Evolutionary conservation across 2,888 invertebrate species (phyloP), one percentile per base, ranked within the genome.

Genomic region (Cantharis rustica): DNA sequence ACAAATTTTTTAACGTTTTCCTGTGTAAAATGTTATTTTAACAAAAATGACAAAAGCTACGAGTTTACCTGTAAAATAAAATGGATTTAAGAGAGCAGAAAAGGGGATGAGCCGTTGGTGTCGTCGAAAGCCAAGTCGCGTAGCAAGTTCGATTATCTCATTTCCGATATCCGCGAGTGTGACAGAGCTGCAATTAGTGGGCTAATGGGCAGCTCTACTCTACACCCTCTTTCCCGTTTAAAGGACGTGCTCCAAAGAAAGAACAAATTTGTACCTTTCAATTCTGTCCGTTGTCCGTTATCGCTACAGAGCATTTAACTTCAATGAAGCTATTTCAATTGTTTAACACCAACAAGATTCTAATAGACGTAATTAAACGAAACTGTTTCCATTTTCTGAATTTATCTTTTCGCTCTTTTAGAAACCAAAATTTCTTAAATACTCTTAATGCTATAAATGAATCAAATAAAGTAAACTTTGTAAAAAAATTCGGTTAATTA

Each of bases 101-200:
- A 78, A 75, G 73, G 73, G 78, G 78, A 75, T 73, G 73, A 75
- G 71, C 71, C 61, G 26, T 73, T 75, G 71, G 73, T 77, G 73
- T 77, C 75, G 77, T 77, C 79, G 75, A 77, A 70, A 77, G 81
- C 81, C 84, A 84, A 79, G 84, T 84, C 84, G 83, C 84, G 85
- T 86, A 85, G 81, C 79, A 79, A 82, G 83, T 86, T 86, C 86
- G 85, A 86, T 86, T 86, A 87, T 86, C 86, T 86, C 85, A 86
- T 87, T 87, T 87, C 87, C 86, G 86, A 84, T 84, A 84, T 82
- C 84, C 84, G 84, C 84, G 84, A 84, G 84, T 84, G 86, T 84
- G 86, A 86, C 86, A 85, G 82, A 84, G 84, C 83, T 79, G 84
- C 86, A 87, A 87, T 87, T 87, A 87, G 86, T 83, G 85, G 81